Percentiles rank a stretch among this genome's conserved stretches.
Conservation (phyloP, 64 coral and sea anemone genomes). For the Dendrophyllia cribrosa region DNA sequence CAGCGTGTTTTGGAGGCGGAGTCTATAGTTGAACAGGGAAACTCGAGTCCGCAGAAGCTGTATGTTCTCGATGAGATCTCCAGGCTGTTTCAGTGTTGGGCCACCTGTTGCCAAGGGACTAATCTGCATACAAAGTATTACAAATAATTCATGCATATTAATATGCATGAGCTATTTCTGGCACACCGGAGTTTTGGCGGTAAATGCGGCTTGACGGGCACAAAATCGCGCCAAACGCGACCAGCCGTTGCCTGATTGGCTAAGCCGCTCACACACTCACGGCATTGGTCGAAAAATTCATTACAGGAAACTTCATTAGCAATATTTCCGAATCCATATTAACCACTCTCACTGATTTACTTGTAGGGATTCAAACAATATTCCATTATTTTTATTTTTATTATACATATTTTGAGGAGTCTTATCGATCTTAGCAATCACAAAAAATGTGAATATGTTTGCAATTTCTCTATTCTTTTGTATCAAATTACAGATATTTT, state of each 20-base stretch:
- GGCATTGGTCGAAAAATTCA: constrained; percentile 14
- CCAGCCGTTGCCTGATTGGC: constrained; percentile 24
- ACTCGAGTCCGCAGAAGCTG: constrained; percentile 3
- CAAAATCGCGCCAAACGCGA: constrained; percentile 51
- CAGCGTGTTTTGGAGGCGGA: constrained; percentile 54
- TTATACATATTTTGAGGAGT: neutral
- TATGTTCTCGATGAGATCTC: constrained; percentile 33
- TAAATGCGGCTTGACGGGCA: constrained; percentile 47
- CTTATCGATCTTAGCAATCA: constrained; percentile 8
- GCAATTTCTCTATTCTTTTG: constrained; percentile 5
- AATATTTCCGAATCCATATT: constrained; percentile 36
- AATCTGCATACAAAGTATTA: constrained; percentile 78
- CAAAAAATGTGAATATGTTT: constrained; percentile 15
- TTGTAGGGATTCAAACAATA: constrained; percentile 30
- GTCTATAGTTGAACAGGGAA: constrained; percentile 26
- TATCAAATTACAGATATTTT: constrained; percentile 9
- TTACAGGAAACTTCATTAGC: constrained; percentile 34
- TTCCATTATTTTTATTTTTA: neutral
- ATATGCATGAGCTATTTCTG: constrained; percentile 70
- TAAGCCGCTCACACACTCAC: neutral
- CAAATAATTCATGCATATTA: constrained; percentile 80
- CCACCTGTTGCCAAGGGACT: constrained; percentile 87
- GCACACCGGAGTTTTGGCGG: constrained; percentile 51
- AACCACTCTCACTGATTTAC: constrained; percentile 9
- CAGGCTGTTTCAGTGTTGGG: constrained; percentile 38